Evolutionary conservation across 2,113 vertebrate species (phyloP).

Genomic region (Gobius niger): DNA sequence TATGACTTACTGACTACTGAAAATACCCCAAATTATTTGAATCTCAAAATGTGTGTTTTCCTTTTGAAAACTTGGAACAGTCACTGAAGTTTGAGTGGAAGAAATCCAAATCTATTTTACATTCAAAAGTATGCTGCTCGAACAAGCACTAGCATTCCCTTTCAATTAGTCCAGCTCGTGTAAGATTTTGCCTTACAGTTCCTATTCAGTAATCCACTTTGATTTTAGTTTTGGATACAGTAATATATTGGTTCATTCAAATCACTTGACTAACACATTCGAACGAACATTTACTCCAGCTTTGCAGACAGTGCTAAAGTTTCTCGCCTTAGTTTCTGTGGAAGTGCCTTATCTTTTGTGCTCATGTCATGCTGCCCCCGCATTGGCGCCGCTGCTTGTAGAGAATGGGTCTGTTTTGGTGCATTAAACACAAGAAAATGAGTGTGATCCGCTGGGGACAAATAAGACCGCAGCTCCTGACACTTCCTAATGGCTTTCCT

Average conservation of each 20-base stretch:
- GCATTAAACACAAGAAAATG: constrained; percentile 40
- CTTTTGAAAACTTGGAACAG: no score
- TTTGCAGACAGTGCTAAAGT: background rate
- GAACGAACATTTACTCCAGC: background rate
- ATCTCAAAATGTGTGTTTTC: no score
- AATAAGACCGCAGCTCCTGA: constrained; percentile 21
- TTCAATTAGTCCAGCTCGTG: background rate
- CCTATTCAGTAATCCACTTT: background rate
- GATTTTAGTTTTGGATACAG: background rate
- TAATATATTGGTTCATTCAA: background rate
- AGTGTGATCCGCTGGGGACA: constrained; percentile 20
- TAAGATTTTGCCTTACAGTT: background rate
- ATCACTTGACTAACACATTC: background rate
- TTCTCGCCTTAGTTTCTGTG: background rate
- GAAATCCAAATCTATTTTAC: no score
- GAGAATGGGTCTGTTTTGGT: constrained; percentile 30
- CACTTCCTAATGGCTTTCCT: constrained; percentile 35
- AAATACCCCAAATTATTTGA: no score
- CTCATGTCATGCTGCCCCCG: constrained; percentile 12
- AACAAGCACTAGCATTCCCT: background rate
- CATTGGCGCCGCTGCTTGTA: background rate
- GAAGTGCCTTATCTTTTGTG: background rate
- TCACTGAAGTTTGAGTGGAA: no score
- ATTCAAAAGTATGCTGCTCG: background rate
- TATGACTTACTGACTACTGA: no score